Evolutionary conservation across 2,888 invertebrate genomes (phyloP), one percentile per base, ranked within the genome.

Genomic region (Allophyes oxyacanthae): DNA sequence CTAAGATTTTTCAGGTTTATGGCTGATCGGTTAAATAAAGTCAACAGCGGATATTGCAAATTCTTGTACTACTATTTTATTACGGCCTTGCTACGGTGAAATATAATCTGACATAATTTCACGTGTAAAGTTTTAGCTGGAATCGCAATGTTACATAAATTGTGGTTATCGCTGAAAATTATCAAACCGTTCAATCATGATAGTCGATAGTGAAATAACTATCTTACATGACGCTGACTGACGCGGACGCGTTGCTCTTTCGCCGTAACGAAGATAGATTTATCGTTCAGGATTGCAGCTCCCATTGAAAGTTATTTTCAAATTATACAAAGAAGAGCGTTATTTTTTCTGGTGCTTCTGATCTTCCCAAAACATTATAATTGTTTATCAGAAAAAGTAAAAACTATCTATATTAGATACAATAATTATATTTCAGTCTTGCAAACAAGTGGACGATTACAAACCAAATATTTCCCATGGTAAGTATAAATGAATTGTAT

Each of bases 131-230:
- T 9, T 26, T n/a, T n/a, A 20, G 38, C 11, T 11, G 10, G n/a
- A 9, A 14, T 28, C 28, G 13, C 4, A 34, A 14, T 10, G 10
- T 41, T 4, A 41, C 41, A 14, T 28, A 28, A 28, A 14, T 28
- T 2, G 4, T 10, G 11, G 7, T 40, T 30, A 30, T 42, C 41
- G 5, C 28, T 14, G 6, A 28, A 42, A 28, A 14, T 41, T 26
- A 41, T 41, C 40, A 26, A 14, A 30, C 13, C 28, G 10, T 13
- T 42, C 28, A 9, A 42, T 42, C 41, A 42, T 42, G 41, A 28
- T 42, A 42, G 1, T 26, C 8, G 8, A 14, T 26, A 28, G 14
- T 30, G 28, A 28, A 13, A 28, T 13, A 9, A 42, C 13, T 41
- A 13, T 28, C 26, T 6, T 8, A 13, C 13, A 8, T 8, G 25